Evolutionary conservation across 2,113 vertebrate species (phyloP).

Genomic region (Charina bottae): DNA sequence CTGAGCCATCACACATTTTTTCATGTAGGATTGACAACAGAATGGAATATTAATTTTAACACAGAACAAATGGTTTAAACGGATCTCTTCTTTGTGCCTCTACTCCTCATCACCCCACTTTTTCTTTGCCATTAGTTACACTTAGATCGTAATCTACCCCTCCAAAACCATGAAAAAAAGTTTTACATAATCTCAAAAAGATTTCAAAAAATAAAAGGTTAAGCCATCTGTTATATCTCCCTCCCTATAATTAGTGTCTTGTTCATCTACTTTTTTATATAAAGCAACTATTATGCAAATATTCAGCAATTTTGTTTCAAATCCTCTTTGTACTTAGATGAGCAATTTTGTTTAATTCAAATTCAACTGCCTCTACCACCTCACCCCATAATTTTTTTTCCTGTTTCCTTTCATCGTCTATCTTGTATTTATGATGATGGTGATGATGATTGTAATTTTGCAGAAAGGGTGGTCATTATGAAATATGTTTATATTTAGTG

Average conservation of each 20-base stretch:
- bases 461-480: slow-evolving; percentile 29
- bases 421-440: neutral
- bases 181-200: slow-evolving; percentile 42
- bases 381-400: neutral
- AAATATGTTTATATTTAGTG: neutral
- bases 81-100: slow-evolving; percentile 21
- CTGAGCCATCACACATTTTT: too few species aligned
- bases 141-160: slow-evolving; percentile 41
- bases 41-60: slow-evolving; percentile 51
- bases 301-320: slow-evolving; percentile 78
- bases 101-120: neutral
- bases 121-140: slow-evolving; percentile 43
- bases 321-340: slow-evolving; percentile 78
- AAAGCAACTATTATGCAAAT: slow-evolving; percentile 81
- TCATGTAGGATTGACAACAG: slow-evolving; percentile 10
- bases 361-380: slow-evolving; percentile 69
- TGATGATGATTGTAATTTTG: slow-evolving; percentile 53
- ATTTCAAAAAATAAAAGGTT: slow-evolving; percentile 17
- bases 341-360: slow-evolving; percentile 80
- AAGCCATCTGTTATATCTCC: slow-evolving; percentile 74
- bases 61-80: slow-evolving; percentile 56
- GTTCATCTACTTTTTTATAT: slow-evolving; percentile 70
- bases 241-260: slow-evolving; percentile 77
- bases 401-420: neutral
- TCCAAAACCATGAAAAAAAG: slow-evolving; percentile 38